Evolutionary conservation across 2,797 vertebrate genomes (phyloP).

Genomic region (Coluber constrictor): DNA sequence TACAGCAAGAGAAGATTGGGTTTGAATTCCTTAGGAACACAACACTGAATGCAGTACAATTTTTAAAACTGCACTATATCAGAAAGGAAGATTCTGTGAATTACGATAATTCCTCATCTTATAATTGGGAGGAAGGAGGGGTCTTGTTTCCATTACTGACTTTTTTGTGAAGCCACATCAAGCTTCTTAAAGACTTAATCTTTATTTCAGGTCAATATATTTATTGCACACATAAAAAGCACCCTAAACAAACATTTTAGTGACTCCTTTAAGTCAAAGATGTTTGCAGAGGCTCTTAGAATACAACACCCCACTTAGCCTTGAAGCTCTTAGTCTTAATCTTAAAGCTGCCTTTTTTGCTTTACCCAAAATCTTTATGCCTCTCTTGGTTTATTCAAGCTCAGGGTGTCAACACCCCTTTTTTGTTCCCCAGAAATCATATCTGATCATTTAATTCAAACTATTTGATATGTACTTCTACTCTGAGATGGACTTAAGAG

Average conservation of each 20-base stretch:
- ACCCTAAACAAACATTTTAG: slow-evolving; percentile 11
- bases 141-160: not conserved
- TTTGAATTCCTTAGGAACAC: not conserved
- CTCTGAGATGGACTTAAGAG: not conserved
- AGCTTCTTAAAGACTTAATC: not conserved
- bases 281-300: not conserved
- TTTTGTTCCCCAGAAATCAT: not conserved
- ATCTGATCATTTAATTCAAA: not conserved
- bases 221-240: not conserved
- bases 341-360: not conserved
- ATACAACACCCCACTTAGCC: not conserved
- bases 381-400: not conserved
- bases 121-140: not conserved
- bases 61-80: not conserved
- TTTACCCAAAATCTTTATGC: not conserved
- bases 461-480: not conserved
- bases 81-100: not conserved
- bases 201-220: not conserved
- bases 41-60: slow-evolving; percentile 14
- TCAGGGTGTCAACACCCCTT: not conserved
- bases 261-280: accelerated
- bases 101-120: not conserved
- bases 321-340: not conserved
- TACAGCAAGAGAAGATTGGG: slow-evolving; percentile 12
- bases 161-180: not conserved